Evolutionary conservation across 2,797 vertebrate species (phyloP), one percentile per base, ranked within the genome.

Genomic region (Myoxocephalus aenaeus): DNA sequence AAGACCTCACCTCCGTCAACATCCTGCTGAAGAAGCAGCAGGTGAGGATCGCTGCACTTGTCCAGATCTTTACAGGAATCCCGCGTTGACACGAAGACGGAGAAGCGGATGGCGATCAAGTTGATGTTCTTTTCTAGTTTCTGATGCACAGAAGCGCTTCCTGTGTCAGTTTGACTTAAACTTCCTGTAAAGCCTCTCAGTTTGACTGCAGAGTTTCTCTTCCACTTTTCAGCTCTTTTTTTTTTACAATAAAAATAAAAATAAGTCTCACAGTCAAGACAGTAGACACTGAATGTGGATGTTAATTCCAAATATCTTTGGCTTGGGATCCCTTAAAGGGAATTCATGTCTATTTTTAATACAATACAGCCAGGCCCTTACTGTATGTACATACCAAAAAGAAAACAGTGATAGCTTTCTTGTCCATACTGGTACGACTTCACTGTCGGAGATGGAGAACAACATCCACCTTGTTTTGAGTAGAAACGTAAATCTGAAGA

Each of bases 1-100:
- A 99, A 87, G 98, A 99, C 82, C 96, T 99, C 66, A 99, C 98
- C 87, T 99, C 98, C 0, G 98, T 99, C 90, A 99, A 96, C 94
- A 99, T 99, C 91, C 94, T 99, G 79, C 94, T 99, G 66, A 99
- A 99, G 93, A 99, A 99, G 65, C 98, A 99, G 84, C 98, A 99
- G 97, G 98, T 97, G 92, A 93, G 91, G 27, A 27, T 2, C 46
- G 9, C 6, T 27, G 10, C 22, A 1, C n/a, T 9, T 27, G 44
- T 17, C 48, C 53, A 38, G 7, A 9, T 18, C 18, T 12, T 34
- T 2, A 27, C 61, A 36, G 71, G 62, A 58, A 40, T 1, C 18
- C 1, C 17, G 8, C 44, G 1, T 40, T 20, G 14, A n/a, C 34
- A 18, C 18, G 8, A 12, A 9, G 4, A 17, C 22, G 27, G 22